These are phyloP conservation scores for Desoria tigrina DNA, from an alignment of 2,888 invertebrate species.

Conservation along the genomic window DNA sequence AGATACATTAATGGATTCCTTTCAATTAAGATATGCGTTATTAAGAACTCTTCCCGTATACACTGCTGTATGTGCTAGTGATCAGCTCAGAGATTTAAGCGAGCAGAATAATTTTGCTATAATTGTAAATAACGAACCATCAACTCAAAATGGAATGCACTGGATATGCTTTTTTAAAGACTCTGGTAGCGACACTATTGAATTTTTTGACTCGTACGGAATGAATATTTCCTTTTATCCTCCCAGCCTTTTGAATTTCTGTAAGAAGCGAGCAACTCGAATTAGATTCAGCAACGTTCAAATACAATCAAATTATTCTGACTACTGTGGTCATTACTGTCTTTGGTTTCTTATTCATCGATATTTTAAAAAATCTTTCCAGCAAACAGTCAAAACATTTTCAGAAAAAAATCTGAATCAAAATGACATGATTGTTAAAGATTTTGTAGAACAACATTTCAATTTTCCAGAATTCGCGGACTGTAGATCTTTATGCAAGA, in stretches of 20 bases:
- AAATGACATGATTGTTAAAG: conserved; percentile 1
- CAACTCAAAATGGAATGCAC: conserved; percentile 16
- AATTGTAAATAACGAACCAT: conserved; percentile 18
- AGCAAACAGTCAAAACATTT: conserved; percentile 3
- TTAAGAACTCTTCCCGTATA: background rate
- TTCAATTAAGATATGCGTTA: conserved; percentile 22
- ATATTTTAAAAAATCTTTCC: background rate
- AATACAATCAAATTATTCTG: background rate
- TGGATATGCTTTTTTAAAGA: conserved; percentile 19
- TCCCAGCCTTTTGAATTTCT: background rate
- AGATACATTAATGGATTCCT: conserved; percentile 27
- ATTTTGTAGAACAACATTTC: conserved; percentile 1
- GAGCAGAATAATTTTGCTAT: conserved; percentile 7
- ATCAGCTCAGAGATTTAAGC: background rate
- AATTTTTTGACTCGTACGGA: conserved; percentile 29
- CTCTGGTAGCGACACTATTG: background rate
- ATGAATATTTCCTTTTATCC: conserved; percentile 18
- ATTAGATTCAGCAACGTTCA: background rate
- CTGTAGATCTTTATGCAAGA: background rate
- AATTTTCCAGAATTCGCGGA: conserved; percentile 12
- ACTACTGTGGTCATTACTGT: conserved; percentile 21
- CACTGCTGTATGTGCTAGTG: conserved; percentile 20
- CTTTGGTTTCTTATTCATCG: conserved; percentile 17
- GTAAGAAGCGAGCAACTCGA: background rate
- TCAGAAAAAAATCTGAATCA: background rate